Percentiles rank a stretch among this genome's conserved stretches.
Evolutionary conservation across 1,140 invertebrate species (phyloP).

Genomic region (Linepithema humile): DNA sequence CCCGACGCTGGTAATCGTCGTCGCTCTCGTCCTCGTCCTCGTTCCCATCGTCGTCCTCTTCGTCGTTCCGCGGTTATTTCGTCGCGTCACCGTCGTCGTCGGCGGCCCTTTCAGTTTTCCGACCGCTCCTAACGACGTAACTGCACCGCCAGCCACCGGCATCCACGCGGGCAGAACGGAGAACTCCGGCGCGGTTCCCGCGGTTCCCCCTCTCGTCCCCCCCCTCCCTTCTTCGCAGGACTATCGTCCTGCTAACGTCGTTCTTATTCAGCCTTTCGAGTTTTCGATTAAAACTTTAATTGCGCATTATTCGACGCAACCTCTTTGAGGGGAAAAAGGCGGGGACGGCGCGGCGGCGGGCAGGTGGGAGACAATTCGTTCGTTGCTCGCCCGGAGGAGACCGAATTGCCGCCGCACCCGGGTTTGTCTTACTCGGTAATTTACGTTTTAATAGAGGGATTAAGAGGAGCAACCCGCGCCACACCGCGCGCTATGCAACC

Average conservation of each 20-base stretch:
- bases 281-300: constrained; percentile 72
- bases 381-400: constrained; percentile 28
- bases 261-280: constrained; percentile 49
- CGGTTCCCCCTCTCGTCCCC: background rate
- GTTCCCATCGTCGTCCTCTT: background rate
- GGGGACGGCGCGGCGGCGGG: background rate
- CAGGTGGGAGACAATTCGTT: constrained; percentile 36
- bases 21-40: background rate
- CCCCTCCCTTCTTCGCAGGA: background rate
- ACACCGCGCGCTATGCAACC: background rate
- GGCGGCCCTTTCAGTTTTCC: constrained; percentile 42
- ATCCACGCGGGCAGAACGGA: background rate
- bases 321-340: constrained; percentile 29
- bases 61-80: constrained; percentile 32
- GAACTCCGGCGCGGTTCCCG: constrained; percentile 8
- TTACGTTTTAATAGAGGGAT: constrained; percentile 55
- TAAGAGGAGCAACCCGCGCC: background rate
- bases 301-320: constrained; percentile 66
- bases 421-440: constrained; percentile 44
- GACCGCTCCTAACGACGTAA: constrained; percentile 54
- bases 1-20: background rate
- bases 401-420: constrained; percentile 28
- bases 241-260: constrained; percentile 25
- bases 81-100: constrained; percentile 17
- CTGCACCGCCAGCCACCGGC: constrained; percentile 15